phyloP scores from a whole-genome alignment of 2,888 invertebrate genomes.

The Amorpha juglandis region DNA sequence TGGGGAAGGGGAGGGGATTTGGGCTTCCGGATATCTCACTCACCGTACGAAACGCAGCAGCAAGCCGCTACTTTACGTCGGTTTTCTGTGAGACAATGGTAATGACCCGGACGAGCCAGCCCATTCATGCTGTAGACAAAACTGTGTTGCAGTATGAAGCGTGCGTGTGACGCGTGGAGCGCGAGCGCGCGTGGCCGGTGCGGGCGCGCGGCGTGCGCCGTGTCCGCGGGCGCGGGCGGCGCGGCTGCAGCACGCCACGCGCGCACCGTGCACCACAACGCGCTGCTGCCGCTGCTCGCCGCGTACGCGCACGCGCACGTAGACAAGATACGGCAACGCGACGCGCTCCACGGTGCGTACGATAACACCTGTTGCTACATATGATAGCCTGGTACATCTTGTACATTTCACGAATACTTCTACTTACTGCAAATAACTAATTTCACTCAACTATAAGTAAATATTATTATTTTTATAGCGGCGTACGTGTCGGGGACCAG shows the following conservation, averaged over 20 bases:
- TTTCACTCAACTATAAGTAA: background rate
- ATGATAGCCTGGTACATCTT: too few relatives aligned
- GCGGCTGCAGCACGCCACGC: slow-evolving; percentile 37
- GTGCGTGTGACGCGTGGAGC: slow-evolving; percentile 56
- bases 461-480: slow-evolving; percentile 51
- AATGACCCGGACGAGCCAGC: too few relatives aligned
- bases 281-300: slow-evolving; percentile 58
- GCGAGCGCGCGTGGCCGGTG: slow-evolving; percentile 39
- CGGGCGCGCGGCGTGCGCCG: slow-evolving; percentile 40
- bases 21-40: too few relatives aligned
- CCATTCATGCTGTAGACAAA: too few relatives aligned
- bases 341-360: slow-evolving; percentile 62
- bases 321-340: slow-evolving; percentile 63
- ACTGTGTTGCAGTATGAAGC: slow-evolving; percentile 58
- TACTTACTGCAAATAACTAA: too few relatives aligned
- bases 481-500: slow-evolving; percentile 64
- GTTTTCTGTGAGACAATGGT: too few relatives aligned
- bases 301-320: slow-evolving; percentile 59
- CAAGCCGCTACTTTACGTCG: too few relatives aligned
- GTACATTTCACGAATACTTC: too few relatives aligned
- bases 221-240: slow-evolving; percentile 41
- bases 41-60: too few relatives aligned
- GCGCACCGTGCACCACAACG: slow-evolving; percentile 30
- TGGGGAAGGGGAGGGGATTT: too few relatives aligned
- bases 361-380: background rate